Percentiles rank a stretch among this genome's conserved stretches.
Conservation (phyloP, 2,113 vertebrate species). For the Glaucomys volans region DNA sequence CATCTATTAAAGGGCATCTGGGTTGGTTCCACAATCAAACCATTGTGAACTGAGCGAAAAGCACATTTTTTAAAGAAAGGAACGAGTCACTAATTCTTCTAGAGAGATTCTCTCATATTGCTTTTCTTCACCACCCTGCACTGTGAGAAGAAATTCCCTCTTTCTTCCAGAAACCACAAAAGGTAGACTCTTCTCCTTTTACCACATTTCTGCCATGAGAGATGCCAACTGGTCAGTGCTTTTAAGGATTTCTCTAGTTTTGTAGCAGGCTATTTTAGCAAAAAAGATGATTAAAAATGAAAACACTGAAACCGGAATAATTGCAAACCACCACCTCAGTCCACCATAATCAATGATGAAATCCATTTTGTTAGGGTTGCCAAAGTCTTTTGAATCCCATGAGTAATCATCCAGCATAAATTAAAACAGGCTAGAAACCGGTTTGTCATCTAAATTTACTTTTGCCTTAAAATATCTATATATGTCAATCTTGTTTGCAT, state of each 20-base stretch:
- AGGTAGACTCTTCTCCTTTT: background rate
- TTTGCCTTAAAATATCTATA: background rate
- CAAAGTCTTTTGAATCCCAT: background rate
- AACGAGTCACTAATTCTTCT: background rate
- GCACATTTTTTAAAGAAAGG: background rate
- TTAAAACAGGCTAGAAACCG: conserved; percentile 20
- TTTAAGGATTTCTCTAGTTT: background rate
- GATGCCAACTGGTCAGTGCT: background rate
- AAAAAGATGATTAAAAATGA: background rate
- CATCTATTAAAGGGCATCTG: no score
- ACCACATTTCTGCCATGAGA: background rate
- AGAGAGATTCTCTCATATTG: background rate
- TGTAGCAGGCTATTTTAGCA: background rate
- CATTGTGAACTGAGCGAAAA: background rate
- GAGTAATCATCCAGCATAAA: conserved; percentile 11
- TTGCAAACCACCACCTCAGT: background rate
- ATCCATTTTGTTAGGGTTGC: background rate
- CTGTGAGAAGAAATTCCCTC: background rate
- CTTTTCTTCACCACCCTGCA: background rate
- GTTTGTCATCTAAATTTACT: conserved; percentile 20
- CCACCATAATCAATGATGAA: background rate
- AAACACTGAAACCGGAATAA: background rate
- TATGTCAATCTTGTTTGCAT: background rate
- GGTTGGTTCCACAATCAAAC: no score
- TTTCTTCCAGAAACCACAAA: background rate